These are phyloP conservation scores for Furnarius figulus DNA, from an alignment of 2,113 vertebrate species.

Conservation along the genomic window DNA sequence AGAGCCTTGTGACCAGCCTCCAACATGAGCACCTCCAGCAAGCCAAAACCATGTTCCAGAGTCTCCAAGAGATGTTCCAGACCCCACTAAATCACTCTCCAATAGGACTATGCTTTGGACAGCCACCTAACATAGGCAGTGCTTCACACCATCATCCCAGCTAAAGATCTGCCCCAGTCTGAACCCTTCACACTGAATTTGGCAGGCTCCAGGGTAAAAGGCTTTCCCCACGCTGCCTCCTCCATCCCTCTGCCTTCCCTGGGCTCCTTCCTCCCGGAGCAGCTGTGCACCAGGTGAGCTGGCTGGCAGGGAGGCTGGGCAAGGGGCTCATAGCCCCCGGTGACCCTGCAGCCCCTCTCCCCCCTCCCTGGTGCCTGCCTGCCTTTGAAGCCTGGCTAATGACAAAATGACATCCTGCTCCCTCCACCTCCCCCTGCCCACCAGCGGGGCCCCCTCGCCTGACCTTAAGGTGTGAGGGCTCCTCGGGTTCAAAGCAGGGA, in stretches of 20 bases:
- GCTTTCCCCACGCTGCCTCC: neutral
- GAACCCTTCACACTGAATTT: accelerated
- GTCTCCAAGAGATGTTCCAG: neutral
- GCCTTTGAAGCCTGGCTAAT: constrained; percentile 58
- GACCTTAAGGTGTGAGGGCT: constrained; percentile 58
- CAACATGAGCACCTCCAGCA: neutral
- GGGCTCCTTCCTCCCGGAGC: neutral
- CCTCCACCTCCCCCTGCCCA: neutral
- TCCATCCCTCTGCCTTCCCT: neutral
- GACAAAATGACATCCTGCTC: constrained; percentile 63
- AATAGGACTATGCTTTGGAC: neutral
- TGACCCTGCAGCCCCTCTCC: neutral
- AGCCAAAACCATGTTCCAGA: neutral
- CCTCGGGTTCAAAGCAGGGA: constrained; percentile 40
- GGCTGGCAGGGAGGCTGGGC: neutral
- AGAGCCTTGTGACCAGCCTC: neutral
- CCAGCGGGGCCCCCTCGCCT: neutral
- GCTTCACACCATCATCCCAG: neutral
- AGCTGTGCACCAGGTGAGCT: constrained; percentile 52
- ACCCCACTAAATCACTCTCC: neutral
- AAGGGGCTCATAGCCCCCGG: neutral
- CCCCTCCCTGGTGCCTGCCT: neutral
- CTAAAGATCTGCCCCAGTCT: neutral
- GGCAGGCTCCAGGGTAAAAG: neutral
- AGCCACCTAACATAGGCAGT: neutral